Percentiles rank a stretch among this genome's conserved stretches.
Conservation (phyloP, 2,888 invertebrate species). For the Macrophya alboannulata region DNA sequence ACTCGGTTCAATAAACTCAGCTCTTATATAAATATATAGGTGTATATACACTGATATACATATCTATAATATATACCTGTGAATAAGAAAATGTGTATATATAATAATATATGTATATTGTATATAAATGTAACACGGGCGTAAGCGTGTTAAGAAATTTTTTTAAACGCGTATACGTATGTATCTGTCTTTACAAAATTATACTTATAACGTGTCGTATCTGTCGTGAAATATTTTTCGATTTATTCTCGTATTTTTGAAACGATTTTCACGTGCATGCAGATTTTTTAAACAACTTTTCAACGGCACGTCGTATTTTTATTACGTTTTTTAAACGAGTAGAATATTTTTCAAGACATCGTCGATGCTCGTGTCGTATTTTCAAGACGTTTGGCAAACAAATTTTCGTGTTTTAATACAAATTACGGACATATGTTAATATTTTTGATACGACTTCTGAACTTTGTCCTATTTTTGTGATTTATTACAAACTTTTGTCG, state of each 20-base stretch:
- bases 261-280: not conserved
- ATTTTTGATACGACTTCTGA: too few species aligned
- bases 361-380: not conserved
- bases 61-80: not conserved
- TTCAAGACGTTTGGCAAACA: too few species aligned
- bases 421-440: too few species aligned
- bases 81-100: not conserved
- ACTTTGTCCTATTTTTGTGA: too few species aligned
- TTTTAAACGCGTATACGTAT: not conserved
- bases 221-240: not conserved
- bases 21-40: not conserved
- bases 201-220: not conserved
- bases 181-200: not conserved
- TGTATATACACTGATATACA: not conserved
- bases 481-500: too few species aligned
- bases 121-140: too few species aligned
- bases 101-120: not conserved
- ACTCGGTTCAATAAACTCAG: not conserved
- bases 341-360: not conserved
- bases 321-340: not conserved
- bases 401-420: too few species aligned
- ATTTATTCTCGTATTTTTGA: not conserved
- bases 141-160: not conserved
- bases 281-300: not conserved
- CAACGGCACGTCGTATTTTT: too few species aligned